A percentile compares a stretch with the other conserved stretches of the same genome.
Evolutionary conservation across 2,797 vertebrate genomes (phyloP).

Genomic region (Rhinoraja longicauda): DNA sequence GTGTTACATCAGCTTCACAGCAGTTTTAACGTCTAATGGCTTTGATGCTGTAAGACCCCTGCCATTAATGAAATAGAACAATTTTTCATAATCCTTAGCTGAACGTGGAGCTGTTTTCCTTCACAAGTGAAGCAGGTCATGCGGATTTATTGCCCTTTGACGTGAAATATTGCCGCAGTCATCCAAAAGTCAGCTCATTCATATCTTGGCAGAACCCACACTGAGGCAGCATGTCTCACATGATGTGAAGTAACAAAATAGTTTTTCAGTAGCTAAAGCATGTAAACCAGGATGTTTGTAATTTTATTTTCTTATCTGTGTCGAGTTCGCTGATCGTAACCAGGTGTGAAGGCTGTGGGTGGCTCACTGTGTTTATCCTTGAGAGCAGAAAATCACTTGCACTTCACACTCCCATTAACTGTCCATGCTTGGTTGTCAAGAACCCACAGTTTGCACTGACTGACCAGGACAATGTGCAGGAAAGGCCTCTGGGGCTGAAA

Average conservation of each 20-base stretch:
- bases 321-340: neutral
- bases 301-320: neutral
- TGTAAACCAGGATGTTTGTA: neutral
- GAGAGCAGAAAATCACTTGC: neutral
- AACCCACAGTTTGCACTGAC: neutral
- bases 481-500: too few species aligned
- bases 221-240: neutral
- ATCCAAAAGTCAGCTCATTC: neutral
- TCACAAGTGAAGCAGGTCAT: neutral
- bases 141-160: neutral
- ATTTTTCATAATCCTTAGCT: neutral
- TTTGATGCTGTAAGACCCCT: neutral
- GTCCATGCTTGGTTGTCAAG: too few species aligned
- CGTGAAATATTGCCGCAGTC: too few species aligned
- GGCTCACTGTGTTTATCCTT: neutral
- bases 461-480: neutral
- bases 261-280: neutral
- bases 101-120: neutral
- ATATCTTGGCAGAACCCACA: neutral
- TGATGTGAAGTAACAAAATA: neutral
- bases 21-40: neutral
- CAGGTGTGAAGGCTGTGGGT: neutral
- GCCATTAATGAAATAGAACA: constrained; percentile 9
- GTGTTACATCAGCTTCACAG: neutral
- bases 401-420: neutral